Evolutionary conservation across 1,140 invertebrate species (phyloP), one percentile per base, ranked within the genome.

Genomic region (Leptinotarsa texana): DNA sequence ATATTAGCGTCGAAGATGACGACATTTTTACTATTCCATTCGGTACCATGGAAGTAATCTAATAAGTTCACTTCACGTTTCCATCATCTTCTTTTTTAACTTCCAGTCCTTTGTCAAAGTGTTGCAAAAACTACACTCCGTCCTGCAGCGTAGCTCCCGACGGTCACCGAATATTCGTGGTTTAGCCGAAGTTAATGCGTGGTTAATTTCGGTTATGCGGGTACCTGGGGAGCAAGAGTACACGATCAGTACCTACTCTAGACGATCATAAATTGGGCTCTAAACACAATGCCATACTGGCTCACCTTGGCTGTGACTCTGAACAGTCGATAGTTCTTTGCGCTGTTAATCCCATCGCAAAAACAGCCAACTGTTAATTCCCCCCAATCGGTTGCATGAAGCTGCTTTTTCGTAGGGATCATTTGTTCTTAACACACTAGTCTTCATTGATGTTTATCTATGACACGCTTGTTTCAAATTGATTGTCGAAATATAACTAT

Each of bases 191-290:
- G 57, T 33, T 62, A 62, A 61, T 24, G 62, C 63, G 42, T 27
- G 61, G 72, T 48, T 48, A 65, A 63, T 66, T 73, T 49, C 27
- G 72, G 62, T 65, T 22, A n/a, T 42, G 22, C 51, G 51, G 51
- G 51, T 57, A 57, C 51, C 51, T 57, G 51, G 15, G 51, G 51
- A 57, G 51, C 51, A 57, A 57, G 51, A 57, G 17, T 57, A 57
- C 51, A 33, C 22, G 27, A 42, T 21, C 72, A 49, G 72, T 77
- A 77, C 72, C 72, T 74, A 77, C 73, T 72, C 61, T 76, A 79
- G 78, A 78, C 74, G 78, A 76, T 78, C 78, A 76, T 79, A 79
- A 79, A 79, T 79, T 79, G 78, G 76, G 75, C 77, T 72, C 76
- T 79, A 79, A 57, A 78, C 76, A 71, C 75, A 62, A 73, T 73